Evolutionary conservation across 1,140 invertebrate species (phyloP), one percentile per base, ranked within the genome.

Genomic region (Venturia canescens): DNA sequence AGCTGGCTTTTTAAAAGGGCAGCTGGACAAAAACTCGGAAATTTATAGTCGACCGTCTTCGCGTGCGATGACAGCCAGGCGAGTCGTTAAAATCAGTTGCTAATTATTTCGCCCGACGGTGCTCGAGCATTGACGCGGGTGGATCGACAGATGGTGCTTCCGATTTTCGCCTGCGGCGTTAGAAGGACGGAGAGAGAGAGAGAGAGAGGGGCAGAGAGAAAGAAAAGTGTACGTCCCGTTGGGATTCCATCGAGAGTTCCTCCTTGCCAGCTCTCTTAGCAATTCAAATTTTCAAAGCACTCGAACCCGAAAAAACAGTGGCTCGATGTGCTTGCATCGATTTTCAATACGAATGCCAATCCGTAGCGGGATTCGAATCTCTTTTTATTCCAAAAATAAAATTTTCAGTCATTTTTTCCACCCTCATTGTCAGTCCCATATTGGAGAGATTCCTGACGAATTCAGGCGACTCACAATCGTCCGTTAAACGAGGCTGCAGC

Each of bases 51-150:
- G 77, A 84, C 83, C 83, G 80, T 82, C 83, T 84, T 80, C 74
- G 67, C 71, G 79, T 77, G 18, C 4, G 13, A 18, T 77, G 69
- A 57, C 50, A 23, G 7, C 26, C 27, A 1, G 84, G 76, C 80
- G 67, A 29, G 80, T 86, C 76, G 83, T 84, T 84, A 81, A 86
- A 88, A 85, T 85, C 83, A 75, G 1, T 53, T 44, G 82, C 78
- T 89, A 89, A 89, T 89, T 87, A 87, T 86, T 80, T 79, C 75
- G 66, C 76, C 81, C 48, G 69, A 18, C 44, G 77, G 26, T 82
- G 34, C 48, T 63, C 53, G 60, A 79, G 50, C 63, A 82, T 57
- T 80, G 77, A 69, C 50, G 38, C 81, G 29, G 66, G 66, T 69
- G 79, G 48, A 70, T 84, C 53, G 72, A 77, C 85, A 86, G 86